Base-by-base conservation (phyloP, 2,888 invertebrate genomes). In the Periphyllus acericola region DNA sequence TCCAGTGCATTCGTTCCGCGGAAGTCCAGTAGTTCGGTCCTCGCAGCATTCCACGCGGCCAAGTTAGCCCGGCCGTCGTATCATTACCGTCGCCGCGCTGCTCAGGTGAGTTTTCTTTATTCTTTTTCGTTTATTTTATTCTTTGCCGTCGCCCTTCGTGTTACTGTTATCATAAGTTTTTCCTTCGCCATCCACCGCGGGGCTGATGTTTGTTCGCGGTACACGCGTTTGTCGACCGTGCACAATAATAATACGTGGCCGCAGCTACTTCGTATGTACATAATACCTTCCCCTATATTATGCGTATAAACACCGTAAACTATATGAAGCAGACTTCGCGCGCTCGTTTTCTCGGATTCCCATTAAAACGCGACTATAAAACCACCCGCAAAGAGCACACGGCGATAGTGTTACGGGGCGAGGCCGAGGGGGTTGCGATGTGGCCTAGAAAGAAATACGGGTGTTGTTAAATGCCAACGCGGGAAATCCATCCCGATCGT, bases 1-100 rank as follows among this genome's bases (percentile, higher is more conserved):
- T 46, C 1, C n/a, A 68, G 68, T 68, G 1, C 87, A 87, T 81
- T 87, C 87, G 81, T 74, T 74, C 11, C 72, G 25, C 81, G 40
- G 34, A 66, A 25, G 66, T n/a, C 2, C 55, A 71, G 36, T 72
- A 32, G 71, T 78, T 72, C 86, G 40, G 78, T 85, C 32, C 60
- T 60, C 74, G 36, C 25, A 32, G 25, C 6, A 36, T 34, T 36
- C 21, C 34, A 21, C 5, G 36, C 46, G 46, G 19, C 34, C 40
- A 46, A 25, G 29, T 29, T 0, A 3, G 14, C 9, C 34, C 21
- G 19, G 74, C 0, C 17, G 2, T 0, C 3, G 0, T 34, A 52
- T 9, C n/a, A n/a, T 14, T 3, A 14, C 17, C 32, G 17, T 29
- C 71, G 14, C 32, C 29, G 17, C 71, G 14, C 2, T 71, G 32